Base-by-base conservation (phyloP, 2,888 invertebrate genomes). In the Junonia oenone region DNA sequence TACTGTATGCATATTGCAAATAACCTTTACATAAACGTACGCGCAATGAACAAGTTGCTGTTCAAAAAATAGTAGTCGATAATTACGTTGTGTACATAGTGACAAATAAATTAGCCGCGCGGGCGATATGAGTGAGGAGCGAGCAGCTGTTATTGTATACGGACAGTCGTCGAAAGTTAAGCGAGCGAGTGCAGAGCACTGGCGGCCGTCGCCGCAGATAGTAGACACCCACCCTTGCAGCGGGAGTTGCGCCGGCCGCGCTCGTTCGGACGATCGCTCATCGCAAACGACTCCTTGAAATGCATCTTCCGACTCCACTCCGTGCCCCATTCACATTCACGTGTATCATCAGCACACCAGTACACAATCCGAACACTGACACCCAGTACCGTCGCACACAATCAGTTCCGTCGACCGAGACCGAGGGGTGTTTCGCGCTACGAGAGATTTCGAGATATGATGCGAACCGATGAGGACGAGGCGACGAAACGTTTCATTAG, bases 261-360 rank as follows among this genome's bases (percentile, higher is more conserved):
- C 81, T 89, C 90, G 84, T 76, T 86, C 78, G 88, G 87, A 83
- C 87, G 88, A 85, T 90, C 90, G 90, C 85, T 90, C 90, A 90
- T 90, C 79, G 87, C 86, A 86, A 89, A 87, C 78, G 88, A 81
- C 87, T 89, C 88, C 81, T 89, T 90, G 90, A 90, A 88, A 89
- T 90, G 90, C 90, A 90, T 90, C 85, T 90, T 90, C 89, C 82
- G 68, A 82, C 79, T 76, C 77, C 85, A 66, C 81, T 81, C 82
- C 84, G 75, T 73, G 81, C 78, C 83, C 80, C 81, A 81, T 87
- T 81, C 87, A 89, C 83, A 87, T 81, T 82, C 81, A 90, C 79
- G 82, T 86, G 81, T 88, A 83, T 70, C 88, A 90, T 89, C 81
- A 72, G 86, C 85, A 71, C 75, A 80, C 78, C 69, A 79, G 78